Evolutionary conservation across 2,113 vertebrate genomes (phyloP).

Genomic region (Dipodomys spectabilis): DNA sequence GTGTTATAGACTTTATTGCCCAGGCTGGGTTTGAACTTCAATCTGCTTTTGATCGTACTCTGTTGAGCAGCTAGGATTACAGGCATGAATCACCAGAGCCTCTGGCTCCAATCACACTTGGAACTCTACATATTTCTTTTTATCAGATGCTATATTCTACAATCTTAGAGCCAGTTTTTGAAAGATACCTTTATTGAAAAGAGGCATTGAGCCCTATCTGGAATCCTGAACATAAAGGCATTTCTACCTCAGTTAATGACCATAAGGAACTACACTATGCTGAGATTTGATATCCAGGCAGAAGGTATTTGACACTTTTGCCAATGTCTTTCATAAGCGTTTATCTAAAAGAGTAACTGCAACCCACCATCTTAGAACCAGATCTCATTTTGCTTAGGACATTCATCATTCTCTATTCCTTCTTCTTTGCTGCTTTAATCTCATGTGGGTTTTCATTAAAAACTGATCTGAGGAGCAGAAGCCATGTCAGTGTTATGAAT

Average conservation of each 20-base stretch:
- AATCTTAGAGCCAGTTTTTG: neutral
- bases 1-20: no score
- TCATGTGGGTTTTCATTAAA: constrained; percentile 71
- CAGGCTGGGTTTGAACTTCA: no score
- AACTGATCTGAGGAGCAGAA: constrained; percentile 48
- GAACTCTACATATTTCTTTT: neutral
- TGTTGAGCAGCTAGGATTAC: no score
- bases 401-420: constrained; percentile 54
- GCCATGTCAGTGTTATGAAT: constrained; percentile 55
- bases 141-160: neutral
- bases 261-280: constrained; percentile 38
- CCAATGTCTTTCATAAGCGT: constrained; percentile 41
- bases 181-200: neutral
- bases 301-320: constrained; percentile 19
- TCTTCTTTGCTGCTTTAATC: constrained; percentile 54
- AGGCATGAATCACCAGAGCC: neutral
- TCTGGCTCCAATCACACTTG: neutral
- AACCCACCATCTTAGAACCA: neutral
- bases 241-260: neutral
- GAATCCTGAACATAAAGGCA: neutral
- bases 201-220: neutral
- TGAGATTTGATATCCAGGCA: constrained; percentile 41
- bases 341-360: constrained; percentile 21
- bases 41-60: no score
- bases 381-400: constrained; percentile 51